Percentiles rank a stretch among this genome's conserved stretches.
Conservation (phyloP, 1,140 invertebrate genomes). For the Glossosoma conforme region DNA sequence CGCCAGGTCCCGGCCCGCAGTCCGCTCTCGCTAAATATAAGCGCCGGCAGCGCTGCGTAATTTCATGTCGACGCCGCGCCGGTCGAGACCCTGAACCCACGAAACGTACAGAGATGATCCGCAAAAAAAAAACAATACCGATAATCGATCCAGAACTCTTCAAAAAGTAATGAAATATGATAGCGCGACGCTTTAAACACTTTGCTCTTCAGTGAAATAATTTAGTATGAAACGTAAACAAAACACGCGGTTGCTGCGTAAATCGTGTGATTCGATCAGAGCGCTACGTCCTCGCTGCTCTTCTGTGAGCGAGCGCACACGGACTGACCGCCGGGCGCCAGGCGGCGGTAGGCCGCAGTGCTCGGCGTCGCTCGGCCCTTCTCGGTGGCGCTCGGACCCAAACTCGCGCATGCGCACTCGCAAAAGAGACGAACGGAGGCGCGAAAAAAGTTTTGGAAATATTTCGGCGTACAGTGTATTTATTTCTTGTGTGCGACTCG, state of each 20-base stretch:
- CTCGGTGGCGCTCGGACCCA: constrained; percentile 1
- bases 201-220: too few species aligned
- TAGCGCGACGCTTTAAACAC: background rate
- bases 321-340: constrained; percentile 5
- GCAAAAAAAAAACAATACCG: too few species aligned
- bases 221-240: constrained; percentile 20
- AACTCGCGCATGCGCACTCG: constrained; percentile 11
- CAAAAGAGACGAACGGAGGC: too few species aligned
- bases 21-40: constrained; percentile 19
- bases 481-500: too few species aligned
- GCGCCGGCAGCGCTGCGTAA: constrained; percentile 18
- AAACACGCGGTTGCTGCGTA: constrained; percentile 24
- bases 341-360: background rate
- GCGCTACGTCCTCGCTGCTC: constrained; percentile 9
- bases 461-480: too few species aligned
- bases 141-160: too few species aligned
- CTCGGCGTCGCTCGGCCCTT: background rate
- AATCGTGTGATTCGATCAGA: background rate
- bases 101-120: too few species aligned
- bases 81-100: background rate
- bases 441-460: too few species aligned
- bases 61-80: constrained; percentile 11
- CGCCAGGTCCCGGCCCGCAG: background rate
- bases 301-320: constrained; percentile 12
- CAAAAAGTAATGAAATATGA: too few species aligned